These are phyloP conservation scores for Pterostichus madidus DNA, from an alignment of 2,888 invertebrate species.

Conservation along the genomic window DNA sequence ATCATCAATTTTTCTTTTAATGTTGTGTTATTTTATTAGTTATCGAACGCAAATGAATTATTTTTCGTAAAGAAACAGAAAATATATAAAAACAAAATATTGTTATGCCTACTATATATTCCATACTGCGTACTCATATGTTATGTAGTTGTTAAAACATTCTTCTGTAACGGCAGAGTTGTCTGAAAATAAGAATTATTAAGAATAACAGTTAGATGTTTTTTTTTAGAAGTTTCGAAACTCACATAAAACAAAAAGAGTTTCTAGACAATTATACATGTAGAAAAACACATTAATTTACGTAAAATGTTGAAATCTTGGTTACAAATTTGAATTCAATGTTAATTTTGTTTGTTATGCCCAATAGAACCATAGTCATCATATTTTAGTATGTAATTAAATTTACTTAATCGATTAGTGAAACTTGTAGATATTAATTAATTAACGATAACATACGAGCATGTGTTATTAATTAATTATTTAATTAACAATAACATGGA, in stretches of 20 bases:
- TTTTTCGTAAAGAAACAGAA: too few species aligned
- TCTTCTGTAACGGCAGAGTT: too few species aligned
- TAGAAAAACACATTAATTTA: not conserved
- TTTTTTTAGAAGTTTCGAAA: slow-evolving; percentile 1
- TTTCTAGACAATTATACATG: not conserved
- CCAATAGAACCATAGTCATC: not conserved
- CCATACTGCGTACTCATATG: too few species aligned
- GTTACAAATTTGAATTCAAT: not conserved
- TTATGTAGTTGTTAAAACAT: too few species aligned
- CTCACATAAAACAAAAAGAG: not conserved
- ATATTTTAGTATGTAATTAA: not conserved
- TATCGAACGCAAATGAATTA: too few species aligned
- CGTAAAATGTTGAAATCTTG: too few species aligned
- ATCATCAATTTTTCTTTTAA: too few species aligned
- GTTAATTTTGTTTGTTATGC: not conserved
- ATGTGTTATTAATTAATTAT: slow-evolving; percentile 24
- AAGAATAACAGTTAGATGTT: too few species aligned
- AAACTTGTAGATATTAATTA: not conserved
- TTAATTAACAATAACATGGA: slow-evolving; percentile 16
- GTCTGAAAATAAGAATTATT: too few species aligned
- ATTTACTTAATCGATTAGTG: not conserved
- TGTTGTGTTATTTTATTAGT: too few species aligned
- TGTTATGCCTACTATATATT: too few species aligned
- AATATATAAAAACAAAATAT: too few species aligned
- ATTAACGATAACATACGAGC: not conserved